A percentile compares a stretch with the other conserved stretches of the same genome.
Evolutionary conservation across 2,888 invertebrate genomes (phyloP).

Genomic region (Chloroclysta siterata): DNA sequence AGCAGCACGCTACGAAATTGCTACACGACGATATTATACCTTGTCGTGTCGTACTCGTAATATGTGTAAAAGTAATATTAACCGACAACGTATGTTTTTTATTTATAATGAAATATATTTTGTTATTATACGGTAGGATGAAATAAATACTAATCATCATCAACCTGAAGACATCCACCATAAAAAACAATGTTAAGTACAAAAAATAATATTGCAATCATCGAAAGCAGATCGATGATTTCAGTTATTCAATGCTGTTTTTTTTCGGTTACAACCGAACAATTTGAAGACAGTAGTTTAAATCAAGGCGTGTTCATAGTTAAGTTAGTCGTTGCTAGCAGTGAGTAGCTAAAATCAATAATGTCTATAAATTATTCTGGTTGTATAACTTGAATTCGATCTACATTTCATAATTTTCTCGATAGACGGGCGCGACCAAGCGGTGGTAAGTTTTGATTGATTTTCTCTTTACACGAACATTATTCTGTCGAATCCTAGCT

Average conservation of each 20-base stretch:
- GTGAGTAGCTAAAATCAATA: neutral
- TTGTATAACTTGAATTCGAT: constrained; percentile 15
- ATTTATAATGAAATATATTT: neutral
- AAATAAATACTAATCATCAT: no score
- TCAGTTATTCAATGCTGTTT: no score
- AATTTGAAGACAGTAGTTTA: no score
- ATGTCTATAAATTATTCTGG: neutral
- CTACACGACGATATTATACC: constrained; percentile 20
- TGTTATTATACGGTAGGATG: neutral
- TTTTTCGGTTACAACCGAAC: no score
- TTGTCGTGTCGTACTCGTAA: constrained; percentile 10
- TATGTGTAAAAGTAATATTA: constrained; percentile 19
- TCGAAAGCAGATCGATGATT: no score
- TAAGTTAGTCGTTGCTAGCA: no score
- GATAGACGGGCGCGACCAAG: constrained; percentile 39
- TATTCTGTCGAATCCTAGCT: constrained; percentile 45
- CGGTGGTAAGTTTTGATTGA: constrained; percentile 49
- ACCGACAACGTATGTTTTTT: neutral
- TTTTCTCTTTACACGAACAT: constrained; percentile 53
- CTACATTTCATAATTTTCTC: constrained; percentile 34
- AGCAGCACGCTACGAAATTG: constrained; percentile 43
- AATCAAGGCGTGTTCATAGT: no score
- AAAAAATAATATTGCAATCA: no score
- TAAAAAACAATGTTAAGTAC: no score
- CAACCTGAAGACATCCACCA: no score